Evolutionary conservation across 2,888 invertebrate species (phyloP), one percentile per base, ranked within the genome.

Genomic region (Meiosimyza decipiens): DNA sequence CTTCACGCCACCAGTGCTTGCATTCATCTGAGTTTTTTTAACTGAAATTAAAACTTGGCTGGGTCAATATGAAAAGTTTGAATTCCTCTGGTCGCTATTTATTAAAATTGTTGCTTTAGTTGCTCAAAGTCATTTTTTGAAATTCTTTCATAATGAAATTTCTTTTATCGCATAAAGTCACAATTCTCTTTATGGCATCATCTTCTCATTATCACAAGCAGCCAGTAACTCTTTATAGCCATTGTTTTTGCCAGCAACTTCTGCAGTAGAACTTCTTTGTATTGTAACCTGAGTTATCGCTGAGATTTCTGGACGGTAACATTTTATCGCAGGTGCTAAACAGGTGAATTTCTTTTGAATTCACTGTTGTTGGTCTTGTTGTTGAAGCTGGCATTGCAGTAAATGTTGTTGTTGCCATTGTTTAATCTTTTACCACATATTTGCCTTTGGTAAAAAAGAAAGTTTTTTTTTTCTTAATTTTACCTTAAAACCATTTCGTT

Each of bases 201-300:
- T 28, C 40, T 55, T 40, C 40, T 40, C 9, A 40, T 40, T 40
- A 40, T 40, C 40, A 40, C 52, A 18, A n/a, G 55, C 49, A 57
- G 57, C 16, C 16, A 62, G 50, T 51, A 62, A 70, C 15, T 40
- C 52, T 55, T 49, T 65, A n/a, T 50, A 40, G 18, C 50, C 67
- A 60, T 68, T 68, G 13, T 64, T 72, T 50, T 64, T 49, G 18
- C 22, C 60, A 73, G 73, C 67, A 33, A 16, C 70, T 63, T 62
- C 74, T 71, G 55, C 64, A 7, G 40, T 40, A 40, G 40, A 40
- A 40, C 40, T 40, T 40, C 9, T 40, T 7, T 7, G 6, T 40
- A 40, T 40, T 40, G 40, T 7, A 9, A 28, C 28, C 3, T 28
- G 4, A 28, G 28, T 68, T n/a, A n/a, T 40, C n/a, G 1, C 16